Evolutionary conservation across 2,113 vertebrate genomes (phyloP), one percentile per base, ranked within the genome.

Genomic region (Trinectes maculatus): DNA sequence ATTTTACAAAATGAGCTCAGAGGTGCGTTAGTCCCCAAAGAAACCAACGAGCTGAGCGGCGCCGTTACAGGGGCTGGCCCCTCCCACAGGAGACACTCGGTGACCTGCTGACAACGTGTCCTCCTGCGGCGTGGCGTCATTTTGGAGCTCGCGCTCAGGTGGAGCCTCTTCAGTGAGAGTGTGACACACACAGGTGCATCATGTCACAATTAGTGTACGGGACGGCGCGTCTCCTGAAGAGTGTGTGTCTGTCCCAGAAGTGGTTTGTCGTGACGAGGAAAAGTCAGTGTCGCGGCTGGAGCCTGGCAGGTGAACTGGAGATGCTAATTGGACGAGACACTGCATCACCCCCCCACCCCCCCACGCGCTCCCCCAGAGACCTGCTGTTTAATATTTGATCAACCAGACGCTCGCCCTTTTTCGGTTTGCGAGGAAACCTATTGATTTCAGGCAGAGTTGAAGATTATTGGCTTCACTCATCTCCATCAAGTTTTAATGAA

Each of bases 401-500:
- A 79, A 70, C 51, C 65, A 82, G 69, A 74, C 54, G 75, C 52
- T 78, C 43, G 71, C 52, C 58, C 69, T 53, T 22, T 24, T 26
- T 54, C 46, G 16, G 49, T 69, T 55, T 57, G 67, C 43, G 25
- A 66, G 46, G 56, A 85, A 83, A 78, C 80, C 83, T 91, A 91
- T 92, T 87, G 89, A 93, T 93, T 90, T 89, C 76, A 81, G 78
- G 65, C 64, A 55, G 82, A 71, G 80, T 71, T 82, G 44, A 77
- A 83, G 78, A 90, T 88, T 88, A 91, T 91, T 90, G 88, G 85
- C 85, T 90, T 89, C 81, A 91, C 83, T 91, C 90, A 86, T 91
- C 78, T 79, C 66, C 80, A 91, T 92, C 82, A 91, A 89, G 82
- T 84, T 92, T 92, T 92, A 89, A 92, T 91, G 87, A 91, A 75